A percentile compares a stretch with the other conserved stretches of the same genome.
Conservation (phyloP, 2,113 vertebrate genomes). For the Donacobius atricapilla region DNA sequence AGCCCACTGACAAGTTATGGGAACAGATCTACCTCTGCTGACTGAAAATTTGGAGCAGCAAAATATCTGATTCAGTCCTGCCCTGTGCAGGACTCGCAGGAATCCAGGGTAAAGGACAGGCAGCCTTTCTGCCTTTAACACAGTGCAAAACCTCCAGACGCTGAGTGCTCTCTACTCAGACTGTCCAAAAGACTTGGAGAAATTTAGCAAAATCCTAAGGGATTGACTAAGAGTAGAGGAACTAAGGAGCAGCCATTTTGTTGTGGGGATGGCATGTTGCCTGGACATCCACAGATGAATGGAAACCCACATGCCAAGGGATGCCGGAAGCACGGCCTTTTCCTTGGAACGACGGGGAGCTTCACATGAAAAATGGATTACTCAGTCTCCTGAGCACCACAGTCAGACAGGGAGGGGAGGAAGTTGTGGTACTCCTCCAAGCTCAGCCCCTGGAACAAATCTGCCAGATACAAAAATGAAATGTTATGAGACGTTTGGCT, state of each 20-base stretch:
- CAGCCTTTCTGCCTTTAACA: not conserved
- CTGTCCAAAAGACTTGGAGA: not conserved
- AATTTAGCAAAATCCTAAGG: not conserved
- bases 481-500: not conserved
- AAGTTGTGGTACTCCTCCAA: conserved; percentile 7
- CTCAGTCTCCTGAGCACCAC: not conserved
- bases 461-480: conserved; percentile 9
- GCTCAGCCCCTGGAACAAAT: not conserved
- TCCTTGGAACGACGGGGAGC: not conserved
- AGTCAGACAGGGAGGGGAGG: not conserved
- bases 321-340: not conserved
- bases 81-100: not conserved
- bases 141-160: not conserved
- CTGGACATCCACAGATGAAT: not conserved
- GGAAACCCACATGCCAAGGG: not conserved
- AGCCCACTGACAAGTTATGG: not conserved
- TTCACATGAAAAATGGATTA: conserved; percentile 32
- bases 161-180: not conserved
- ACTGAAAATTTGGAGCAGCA: not conserved
- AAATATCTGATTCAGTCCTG: not conserved
- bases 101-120: not conserved
- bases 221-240: not conserved
- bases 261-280: not conserved
- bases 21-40: not conserved
- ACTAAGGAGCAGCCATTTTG: conserved; percentile 31